phyloP scores from a whole-genome alignment of 2,113 vertebrate genomes.

The Protomyctophum bolini region DNA sequence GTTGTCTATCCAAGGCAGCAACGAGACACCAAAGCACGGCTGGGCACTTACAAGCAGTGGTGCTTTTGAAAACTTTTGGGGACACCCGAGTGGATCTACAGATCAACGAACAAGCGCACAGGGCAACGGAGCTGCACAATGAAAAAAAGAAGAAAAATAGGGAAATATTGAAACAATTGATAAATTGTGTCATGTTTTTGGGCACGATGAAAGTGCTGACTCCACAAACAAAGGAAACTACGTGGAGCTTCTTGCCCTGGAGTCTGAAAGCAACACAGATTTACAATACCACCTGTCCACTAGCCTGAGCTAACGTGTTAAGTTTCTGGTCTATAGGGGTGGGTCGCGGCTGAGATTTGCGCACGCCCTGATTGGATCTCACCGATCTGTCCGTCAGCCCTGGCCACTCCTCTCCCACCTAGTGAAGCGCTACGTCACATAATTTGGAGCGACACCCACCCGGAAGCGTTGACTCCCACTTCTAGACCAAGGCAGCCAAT shows the following conservation, averaged over 20 bases:
- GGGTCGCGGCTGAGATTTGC: too few species aligned
- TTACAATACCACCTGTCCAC: conserved; percentile 34
- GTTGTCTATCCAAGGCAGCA: conserved; percentile 13
- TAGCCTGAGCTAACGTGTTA: too few species aligned
- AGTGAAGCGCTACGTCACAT: too few species aligned
- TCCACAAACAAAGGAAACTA: conserved; percentile 20
- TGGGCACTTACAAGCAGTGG: conserved; percentile 1
- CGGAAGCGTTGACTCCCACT: too few species aligned
- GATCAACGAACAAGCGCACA: too few species aligned
- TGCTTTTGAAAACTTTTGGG: conserved; percentile 18
- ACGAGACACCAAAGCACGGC: conserved; percentile 13
- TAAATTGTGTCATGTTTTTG: conserved; percentile 22
- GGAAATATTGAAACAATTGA: conserved; percentile 26
- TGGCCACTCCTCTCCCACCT: too few species aligned
- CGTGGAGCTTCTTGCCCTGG: conserved; percentile 6
- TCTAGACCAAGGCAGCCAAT: too few species aligned
- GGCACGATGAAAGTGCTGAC: conserved; percentile 4
- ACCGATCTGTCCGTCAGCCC: too few species aligned
- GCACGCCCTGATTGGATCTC: too few species aligned
- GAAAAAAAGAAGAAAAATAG: conserved; percentile 29
- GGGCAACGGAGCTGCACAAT: conserved; percentile 28
- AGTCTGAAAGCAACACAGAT: conserved; percentile 6
- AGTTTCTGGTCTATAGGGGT: too few species aligned
- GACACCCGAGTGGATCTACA: conserved; percentile 23
- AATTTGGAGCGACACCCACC: too few species aligned